These are phyloP conservation scores for Oncopodura yosiiana DNA, from an alignment of 1,140 invertebrate species.

Conservation along the genomic window DNA sequence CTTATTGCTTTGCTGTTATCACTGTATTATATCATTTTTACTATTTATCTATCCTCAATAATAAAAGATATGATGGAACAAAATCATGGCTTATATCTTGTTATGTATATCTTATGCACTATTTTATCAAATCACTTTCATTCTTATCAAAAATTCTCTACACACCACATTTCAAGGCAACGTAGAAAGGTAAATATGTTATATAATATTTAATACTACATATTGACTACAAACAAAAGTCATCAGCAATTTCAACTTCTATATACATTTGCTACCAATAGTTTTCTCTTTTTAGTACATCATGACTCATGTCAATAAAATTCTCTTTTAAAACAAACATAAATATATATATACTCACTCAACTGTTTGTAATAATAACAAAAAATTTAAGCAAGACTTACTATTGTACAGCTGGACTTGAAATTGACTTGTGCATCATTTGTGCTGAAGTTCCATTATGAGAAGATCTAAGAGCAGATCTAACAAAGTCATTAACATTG, in stretches of 20 bases:
- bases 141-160: too few relatives aligned
- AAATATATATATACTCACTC: background rate
- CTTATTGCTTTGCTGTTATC: too few relatives aligned
- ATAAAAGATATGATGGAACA: too few relatives aligned
- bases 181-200: too few relatives aligned
- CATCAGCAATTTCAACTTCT: background rate
- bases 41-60: too few relatives aligned
- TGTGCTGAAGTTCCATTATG: constrained; percentile 19
- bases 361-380: too few relatives aligned
- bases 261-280: background rate
- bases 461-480: constrained; percentile 13
- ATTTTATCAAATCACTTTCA: too few relatives aligned
- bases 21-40: too few relatives aligned
- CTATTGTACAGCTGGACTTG: constrained; percentile 32
- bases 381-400: constrained; percentile 15
- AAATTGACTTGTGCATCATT: constrained; percentile 31
- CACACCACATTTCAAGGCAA: too few relatives aligned
- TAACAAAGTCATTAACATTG: constrained; percentile 10
- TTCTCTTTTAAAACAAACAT: background rate
- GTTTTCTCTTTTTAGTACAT: background rate
- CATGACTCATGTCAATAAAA: background rate
- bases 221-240: background rate
- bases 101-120: too few relatives aligned
- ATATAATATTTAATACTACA: too few relatives aligned
- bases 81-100: too few relatives aligned